Conservation (phyloP, 2,113 vertebrate species). For the Tachysurus fulvidraco region DNA sequence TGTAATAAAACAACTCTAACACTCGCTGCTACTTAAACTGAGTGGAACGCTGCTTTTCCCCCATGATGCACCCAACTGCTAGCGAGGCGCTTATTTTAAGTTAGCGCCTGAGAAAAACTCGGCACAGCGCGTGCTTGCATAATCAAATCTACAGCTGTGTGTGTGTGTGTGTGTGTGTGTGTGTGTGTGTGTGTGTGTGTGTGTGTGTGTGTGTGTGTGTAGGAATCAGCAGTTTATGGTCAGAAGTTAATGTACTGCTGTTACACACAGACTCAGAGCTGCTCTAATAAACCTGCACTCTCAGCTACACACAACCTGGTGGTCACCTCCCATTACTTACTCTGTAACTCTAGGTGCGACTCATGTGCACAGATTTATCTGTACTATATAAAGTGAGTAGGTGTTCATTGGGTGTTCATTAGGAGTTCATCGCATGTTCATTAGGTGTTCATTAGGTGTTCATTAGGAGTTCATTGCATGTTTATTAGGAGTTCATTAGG, state of each 20-base stretch:
- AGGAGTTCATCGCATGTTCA: too few relatives aligned
- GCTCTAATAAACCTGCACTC: slow-evolving; percentile 9
- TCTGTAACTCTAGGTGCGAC: too few relatives aligned
- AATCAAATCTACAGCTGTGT: slow-evolving; percentile 9
- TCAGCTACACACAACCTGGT: neutral
- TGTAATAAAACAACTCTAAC: neutral
- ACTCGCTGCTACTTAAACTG: neutral
- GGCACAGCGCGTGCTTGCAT: slow-evolving; percentile 19
- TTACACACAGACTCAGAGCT: neutral
- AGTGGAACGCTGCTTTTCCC: neutral
- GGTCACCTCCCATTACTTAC: neutral
- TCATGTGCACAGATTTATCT: too few relatives aligned
- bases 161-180: neutral
- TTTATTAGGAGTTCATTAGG: too few relatives aligned
- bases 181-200: slow-evolving; percentile 21
- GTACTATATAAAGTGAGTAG: too few relatives aligned
- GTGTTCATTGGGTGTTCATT: too few relatives aligned
- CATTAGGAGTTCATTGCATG: too few relatives aligned
- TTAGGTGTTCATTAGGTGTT: too few relatives aligned
- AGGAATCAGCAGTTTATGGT: slow-evolving; percentile 80
- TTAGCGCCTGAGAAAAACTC: neutral
- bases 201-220: slow-evolving; percentile 36
- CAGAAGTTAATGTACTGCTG: slow-evolving; percentile 66
- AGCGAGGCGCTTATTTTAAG: slow-evolving; percentile 10
- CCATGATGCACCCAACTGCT: neutral